Evolutionary conservation across 2,797 vertebrate species (phyloP).

Genomic region (Austrolebias charrua): DNA sequence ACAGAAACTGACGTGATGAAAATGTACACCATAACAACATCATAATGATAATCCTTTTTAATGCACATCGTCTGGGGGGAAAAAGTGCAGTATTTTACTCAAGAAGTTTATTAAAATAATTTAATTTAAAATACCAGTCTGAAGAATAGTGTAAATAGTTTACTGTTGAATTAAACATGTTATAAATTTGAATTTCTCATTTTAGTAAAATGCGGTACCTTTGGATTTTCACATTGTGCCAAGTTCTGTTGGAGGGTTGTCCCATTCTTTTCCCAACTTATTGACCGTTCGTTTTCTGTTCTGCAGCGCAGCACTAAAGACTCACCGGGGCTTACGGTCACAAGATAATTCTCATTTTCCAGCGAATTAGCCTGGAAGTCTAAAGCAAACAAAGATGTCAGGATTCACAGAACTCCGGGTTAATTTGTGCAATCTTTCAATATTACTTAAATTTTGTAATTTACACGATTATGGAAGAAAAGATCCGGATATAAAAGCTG

Average conservation of each 20-base stretch:
- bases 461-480: background rate
- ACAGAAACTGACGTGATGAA: conserved; percentile 51
- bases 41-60: rapidly evolving
- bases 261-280: conserved; percentile 46
- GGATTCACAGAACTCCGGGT: background rate
- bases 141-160: background rate
- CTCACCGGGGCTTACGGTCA: conserved; percentile 62
- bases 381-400: conserved; percentile 42
- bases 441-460: background rate
- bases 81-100: background rate
- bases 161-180: background rate
- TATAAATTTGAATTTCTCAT: background rate
- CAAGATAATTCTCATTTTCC: conserved; percentile 30
- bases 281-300: rapidly evolving
- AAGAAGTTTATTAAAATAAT: background rate
- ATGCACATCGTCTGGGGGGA: conserved; percentile 53
- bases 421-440: background rate
- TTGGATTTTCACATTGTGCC: background rate
- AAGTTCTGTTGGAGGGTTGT: rapidly evolving
- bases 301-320: conserved; percentile 73
- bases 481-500: background rate
- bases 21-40: background rate
- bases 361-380: conserved; percentile 11
- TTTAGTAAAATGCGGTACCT: conserved; percentile 35
- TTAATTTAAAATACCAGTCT: background rate